Base-by-base conservation (phyloP, 2,797 vertebrate species). In the Enteromius anoplus region DNA sequence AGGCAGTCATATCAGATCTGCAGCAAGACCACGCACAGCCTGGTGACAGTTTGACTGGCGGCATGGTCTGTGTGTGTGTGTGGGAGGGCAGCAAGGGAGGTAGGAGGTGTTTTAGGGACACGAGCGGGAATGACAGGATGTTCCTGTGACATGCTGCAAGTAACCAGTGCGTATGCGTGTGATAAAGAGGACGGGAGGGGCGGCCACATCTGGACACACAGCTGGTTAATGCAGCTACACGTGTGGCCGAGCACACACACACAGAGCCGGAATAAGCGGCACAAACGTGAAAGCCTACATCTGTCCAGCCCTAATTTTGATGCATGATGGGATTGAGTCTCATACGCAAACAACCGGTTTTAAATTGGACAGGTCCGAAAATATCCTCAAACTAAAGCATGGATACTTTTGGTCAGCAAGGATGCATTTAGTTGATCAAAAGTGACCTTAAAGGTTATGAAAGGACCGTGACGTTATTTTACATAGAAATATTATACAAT, bases 21-120 rank as follows among this genome's bases (percentile, higher is more conserved):
- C 93, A 93, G 94, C 95, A 94, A 93, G 93, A 94, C 94, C 94
- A 94, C 95, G 95, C 94, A 95, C 95, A 93, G 94, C 83, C 93
- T 95, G 96, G 94, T 96, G 96, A 96, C 96, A 96, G 96, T 95
- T 95, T 96, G 94, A 96, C 96, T 96, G 95, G 94, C 93, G 95
- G 95, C 95, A 87, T 92, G 94, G 93, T 94, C 62, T 81, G n/a
- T 60, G 53, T 66, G 75, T 64, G 94, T 23, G n/a, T 42, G 76
- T 34, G 95, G 49, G 49, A 72, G 70, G 70, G 26, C 26, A 94
- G 89, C 92, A 92, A 94, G 94, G 93, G 94, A 91, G 92, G 92
- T 53, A 53, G 80, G 65, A 78, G 82, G 82, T 83, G 82, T 83
- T 83, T 83, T 71, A 40, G 82, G 82, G 82, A 83, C 82, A 83